Evolutionary conservation across 1,140 invertebrate genomes (phyloP).

Genomic region (Ceratosolen fusciceps): DNA sequence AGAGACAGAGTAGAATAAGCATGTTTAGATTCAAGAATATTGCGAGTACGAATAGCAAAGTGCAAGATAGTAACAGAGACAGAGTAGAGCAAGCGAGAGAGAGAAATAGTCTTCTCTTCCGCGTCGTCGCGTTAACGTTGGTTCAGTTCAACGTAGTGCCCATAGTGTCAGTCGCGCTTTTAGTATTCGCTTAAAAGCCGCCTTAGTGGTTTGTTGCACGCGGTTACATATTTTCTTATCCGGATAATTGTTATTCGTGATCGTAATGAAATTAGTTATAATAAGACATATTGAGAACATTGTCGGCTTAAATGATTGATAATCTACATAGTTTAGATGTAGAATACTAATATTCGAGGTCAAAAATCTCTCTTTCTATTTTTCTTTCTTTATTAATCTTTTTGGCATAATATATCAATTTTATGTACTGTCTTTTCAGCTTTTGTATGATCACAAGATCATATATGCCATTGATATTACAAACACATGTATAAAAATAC

Average conservation of each 20-base stretch:
- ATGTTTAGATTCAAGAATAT: conserved; percentile 11
- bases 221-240: not conserved
- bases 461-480: not conserved
- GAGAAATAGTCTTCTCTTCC: conserved; percentile 15
- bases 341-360: not conserved
- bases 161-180: conserved; percentile 59
- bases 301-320: not conserved
- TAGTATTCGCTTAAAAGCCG: conserved; percentile 69
- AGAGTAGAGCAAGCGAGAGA: conserved; percentile 25
- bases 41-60: too few species aligned
- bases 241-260: not conserved
- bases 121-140: conserved; percentile 46
- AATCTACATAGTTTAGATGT: conserved; percentile 20
- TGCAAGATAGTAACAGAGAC: conserved; percentile 41
- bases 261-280: not conserved
- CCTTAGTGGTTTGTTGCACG: conserved; percentile 57
- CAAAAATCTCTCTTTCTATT: not conserved
- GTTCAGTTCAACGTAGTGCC: conserved; percentile 58
- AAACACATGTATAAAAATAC: too few species aligned
- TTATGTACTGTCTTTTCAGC: not conserved
- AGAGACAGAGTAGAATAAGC: conserved; percentile 32
- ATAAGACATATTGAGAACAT: not conserved
- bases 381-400: conserved; percentile 18
- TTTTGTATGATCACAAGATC: not conserved
- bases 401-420: not conserved